phyloP scores from a whole-genome alignment of 2,888 invertebrate genomes.

The Caenorhabditis auriculariae region DNA sequence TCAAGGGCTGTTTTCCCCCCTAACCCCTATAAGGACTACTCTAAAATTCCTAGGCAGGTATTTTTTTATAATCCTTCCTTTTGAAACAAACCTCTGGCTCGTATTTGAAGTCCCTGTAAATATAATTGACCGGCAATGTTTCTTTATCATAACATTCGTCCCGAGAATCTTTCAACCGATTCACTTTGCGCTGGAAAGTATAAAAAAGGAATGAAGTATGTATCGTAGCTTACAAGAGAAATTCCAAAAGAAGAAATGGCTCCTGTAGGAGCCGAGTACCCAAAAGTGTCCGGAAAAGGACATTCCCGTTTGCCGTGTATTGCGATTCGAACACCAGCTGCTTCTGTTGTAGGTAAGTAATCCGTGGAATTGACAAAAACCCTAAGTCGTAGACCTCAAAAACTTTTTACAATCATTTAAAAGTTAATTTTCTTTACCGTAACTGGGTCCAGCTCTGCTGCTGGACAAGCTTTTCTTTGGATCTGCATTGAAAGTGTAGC shows the following conservation, averaged over 20 bases:
- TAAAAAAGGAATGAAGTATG: not conserved
- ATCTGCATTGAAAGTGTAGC: conserved; percentile 59
- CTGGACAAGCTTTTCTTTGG: conserved; percentile 33
- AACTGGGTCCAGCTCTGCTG: conserved; percentile 58
- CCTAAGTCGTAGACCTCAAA: conserved; percentile 57
- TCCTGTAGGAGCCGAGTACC: conserved; percentile 59
- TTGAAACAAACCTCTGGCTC: conserved; percentile 51
- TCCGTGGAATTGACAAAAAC: conserved; percentile 60
- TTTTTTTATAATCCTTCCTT: not conserved
- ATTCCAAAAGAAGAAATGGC: conserved; percentile 58
- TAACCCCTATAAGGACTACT: too few relatives aligned
- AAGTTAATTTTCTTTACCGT: conserved; percentile 37
- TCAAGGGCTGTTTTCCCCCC: too few relatives aligned
- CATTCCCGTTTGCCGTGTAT: conserved; percentile 57
- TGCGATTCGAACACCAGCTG: conserved; percentile 58
- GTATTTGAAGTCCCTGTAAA: conserved; percentile 58
- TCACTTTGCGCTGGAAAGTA: conserved; percentile 44
- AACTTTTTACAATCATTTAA: not conserved
- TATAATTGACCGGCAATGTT: conserved; percentile 40
- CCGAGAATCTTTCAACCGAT: conserved; percentile 39
- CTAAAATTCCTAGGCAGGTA: too few relatives aligned
- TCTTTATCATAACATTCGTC: conserved; percentile 39
- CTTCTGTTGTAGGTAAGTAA: conserved; percentile 61
- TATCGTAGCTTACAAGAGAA: conserved; percentile 40
- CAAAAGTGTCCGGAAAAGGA: conserved; percentile 62